phyloP scores from a whole-genome alignment of 1,140 invertebrate genomes.

The Drosophila tsacasi region DNA sequence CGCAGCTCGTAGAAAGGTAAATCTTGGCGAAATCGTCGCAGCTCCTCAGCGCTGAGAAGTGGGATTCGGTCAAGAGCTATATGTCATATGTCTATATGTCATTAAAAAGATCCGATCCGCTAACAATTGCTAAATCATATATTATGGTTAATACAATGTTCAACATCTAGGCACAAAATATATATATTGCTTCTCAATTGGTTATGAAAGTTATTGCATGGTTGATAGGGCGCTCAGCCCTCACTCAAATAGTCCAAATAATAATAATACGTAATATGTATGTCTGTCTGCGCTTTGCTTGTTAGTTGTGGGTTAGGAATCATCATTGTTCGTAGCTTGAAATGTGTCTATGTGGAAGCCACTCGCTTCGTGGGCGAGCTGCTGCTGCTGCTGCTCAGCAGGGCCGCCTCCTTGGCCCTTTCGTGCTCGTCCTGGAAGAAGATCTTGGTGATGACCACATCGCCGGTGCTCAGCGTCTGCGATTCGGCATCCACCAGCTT shows the following conservation, averaged over 20 bases:
- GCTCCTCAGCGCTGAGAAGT: slow-evolving; percentile 66
- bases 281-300: slow-evolving; percentile 64
- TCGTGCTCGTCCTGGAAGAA: slow-evolving; percentile 90
- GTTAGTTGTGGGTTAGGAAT: slow-evolving; percentile 61
- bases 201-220: slow-evolving; percentile 58
- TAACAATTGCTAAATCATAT: slow-evolving; percentile 65
- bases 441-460: slow-evolving; percentile 96
- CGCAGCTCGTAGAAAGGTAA: slow-evolving; percentile 23
- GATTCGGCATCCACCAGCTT: slow-evolving; percentile 86
- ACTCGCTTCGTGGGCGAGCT: slow-evolving; percentile 81
- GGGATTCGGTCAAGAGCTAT: slow-evolving; percentile 53
- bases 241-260: slow-evolving; percentile 42
- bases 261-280: slow-evolving; percentile 63
- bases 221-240: slow-evolving; percentile 13
- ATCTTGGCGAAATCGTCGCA: slow-evolving; percentile 53
- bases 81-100: no score
- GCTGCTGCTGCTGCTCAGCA: slow-evolving; percentile 63
- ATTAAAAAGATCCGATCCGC: slow-evolving; percentile 7
- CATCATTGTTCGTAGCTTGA: slow-evolving; percentile 60
- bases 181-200: slow-evolving; percentile 81
- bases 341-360: slow-evolving; percentile 55
- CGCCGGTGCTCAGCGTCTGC: slow-evolving; percentile 96
- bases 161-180: slow-evolving; percentile 83
- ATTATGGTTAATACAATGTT: slow-evolving; percentile 77
- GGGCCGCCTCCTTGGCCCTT: slow-evolving; percentile 86